Percentiles rank a stretch among this genome's conserved stretches.
These are phyloP conservation scores for Osedax frankpressi DNA, from an alignment of 2,888 invertebrate genomes.

Conservation along the genomic window DNA sequence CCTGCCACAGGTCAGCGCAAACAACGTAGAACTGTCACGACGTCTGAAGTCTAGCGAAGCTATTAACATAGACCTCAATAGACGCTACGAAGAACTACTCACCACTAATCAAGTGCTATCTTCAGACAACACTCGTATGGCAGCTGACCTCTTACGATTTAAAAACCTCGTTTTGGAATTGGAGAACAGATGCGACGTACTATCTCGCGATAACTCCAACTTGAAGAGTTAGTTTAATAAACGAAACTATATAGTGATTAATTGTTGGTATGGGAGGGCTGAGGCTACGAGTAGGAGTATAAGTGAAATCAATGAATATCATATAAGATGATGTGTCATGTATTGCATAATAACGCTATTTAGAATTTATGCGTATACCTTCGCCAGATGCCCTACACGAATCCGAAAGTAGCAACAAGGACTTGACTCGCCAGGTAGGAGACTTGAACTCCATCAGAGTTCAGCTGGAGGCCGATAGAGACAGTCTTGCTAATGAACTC, in stretches of 20 bases:
- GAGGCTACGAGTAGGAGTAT: too few relatives aligned
- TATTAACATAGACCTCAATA: conserved; percentile 82
- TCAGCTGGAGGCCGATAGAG: conserved; percentile 97
- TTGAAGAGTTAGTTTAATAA: conserved; percentile 67
- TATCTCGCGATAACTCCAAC: conserved; percentile 95
- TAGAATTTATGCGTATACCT: conserved; percentile 15
- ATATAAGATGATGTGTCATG: too few relatives aligned
- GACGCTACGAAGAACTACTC: conserved; percentile 83
- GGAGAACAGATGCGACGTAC: conserved; percentile 97
- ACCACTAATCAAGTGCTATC: conserved; percentile 74
- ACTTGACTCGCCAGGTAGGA: conserved; percentile 80
- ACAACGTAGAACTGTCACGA: conserved; percentile 81
- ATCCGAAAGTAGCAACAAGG: conserved; percentile 78
- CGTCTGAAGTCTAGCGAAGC: conserved; percentile 87
- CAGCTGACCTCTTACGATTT: conserved; percentile 77
- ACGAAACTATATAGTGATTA: too few relatives aligned
- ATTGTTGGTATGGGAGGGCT: too few relatives aligned
- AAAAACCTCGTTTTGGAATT: conserved; percentile 82
- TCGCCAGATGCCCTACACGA: conserved; percentile 85
- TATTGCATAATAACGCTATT: too few relatives aligned
- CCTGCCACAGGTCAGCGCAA: conserved; percentile 53
- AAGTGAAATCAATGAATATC: too few relatives aligned
- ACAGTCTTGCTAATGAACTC: conserved; percentile 92
- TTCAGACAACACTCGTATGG: conserved; percentile 64
- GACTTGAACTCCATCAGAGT: conserved; percentile 80